Conservation (phyloP, 2,797 vertebrate species). For the Acestrorhynchus altus region DNA sequence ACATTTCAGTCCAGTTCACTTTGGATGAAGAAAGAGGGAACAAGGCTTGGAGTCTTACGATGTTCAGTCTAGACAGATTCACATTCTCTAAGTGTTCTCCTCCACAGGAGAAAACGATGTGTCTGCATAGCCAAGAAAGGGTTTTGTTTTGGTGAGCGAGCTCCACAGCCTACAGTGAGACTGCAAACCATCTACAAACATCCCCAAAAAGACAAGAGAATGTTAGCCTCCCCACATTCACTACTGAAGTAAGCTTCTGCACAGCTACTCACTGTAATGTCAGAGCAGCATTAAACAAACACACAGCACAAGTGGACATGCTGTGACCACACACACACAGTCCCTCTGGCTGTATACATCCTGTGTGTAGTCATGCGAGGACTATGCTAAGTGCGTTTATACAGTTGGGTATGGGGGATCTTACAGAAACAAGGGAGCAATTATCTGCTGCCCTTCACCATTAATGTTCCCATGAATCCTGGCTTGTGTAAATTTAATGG, state of each 20-base stretch:
- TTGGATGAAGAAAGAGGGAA: not conserved
- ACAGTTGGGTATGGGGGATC: not conserved
- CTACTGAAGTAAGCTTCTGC: constrained; percentile 35
- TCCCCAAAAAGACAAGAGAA: constrained; percentile 9
- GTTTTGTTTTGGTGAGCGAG: constrained; percentile 1
- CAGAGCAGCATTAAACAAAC: constrained; percentile 34
- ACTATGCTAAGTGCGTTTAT: constrained; percentile 25
- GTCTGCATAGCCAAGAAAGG: not conserved
- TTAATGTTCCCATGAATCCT: not conserved
- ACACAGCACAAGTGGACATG: constrained; percentile 29
- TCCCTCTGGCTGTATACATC: constrained; percentile 43
- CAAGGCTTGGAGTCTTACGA: not conserved
- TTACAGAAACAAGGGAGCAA: constrained; percentile 1
- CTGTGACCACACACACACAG: constrained; percentile 30
- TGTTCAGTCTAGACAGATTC: constrained; percentile 32
- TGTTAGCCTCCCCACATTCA: constrained; percentile 3
- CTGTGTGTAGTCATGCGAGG: constrained; percentile 40
- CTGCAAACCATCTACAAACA: constrained; percentile 45
- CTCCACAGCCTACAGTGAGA: constrained; percentile 11
- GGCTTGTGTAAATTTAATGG: not conserved
- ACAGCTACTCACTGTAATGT: constrained; percentile 42
- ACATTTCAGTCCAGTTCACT: not conserved
- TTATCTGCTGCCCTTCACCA: not conserved
- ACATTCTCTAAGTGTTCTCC: constrained; percentile 6
- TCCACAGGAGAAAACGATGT: not conserved